A percentile compares a stretch with the other conserved stretches of the same genome.
Evolutionary conservation across 2,888 invertebrate genomes (phyloP).

Genomic region (Tipula lateralis): DNA sequence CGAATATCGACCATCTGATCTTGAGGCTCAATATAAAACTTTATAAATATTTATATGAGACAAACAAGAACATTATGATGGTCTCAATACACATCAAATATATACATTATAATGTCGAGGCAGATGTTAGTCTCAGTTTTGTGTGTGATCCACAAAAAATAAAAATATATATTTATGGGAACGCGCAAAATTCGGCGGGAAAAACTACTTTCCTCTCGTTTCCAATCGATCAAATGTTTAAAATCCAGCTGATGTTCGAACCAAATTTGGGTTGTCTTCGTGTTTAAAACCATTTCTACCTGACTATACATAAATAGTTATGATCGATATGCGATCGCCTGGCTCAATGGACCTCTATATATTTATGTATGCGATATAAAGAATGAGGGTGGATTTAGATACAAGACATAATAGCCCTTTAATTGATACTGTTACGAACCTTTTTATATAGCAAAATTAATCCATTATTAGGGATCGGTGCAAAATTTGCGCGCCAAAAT

Average conservation of each 20-base stretch:
- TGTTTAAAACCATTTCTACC: not conserved
- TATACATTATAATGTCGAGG: not conserved
- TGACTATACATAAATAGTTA: not conserved
- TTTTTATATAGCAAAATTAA: not conserved
- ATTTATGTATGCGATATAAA: too few relatives aligned
- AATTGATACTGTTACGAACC: not conserved
- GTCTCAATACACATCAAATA: not conserved
- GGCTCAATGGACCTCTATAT: not conserved
- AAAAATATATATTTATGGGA: not conserved
- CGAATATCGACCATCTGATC: not conserved
- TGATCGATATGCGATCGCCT: not conserved
- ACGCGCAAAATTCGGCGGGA: conserved; percentile 24
- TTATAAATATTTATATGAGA: not conserved
- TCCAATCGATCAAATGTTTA: not conserved
- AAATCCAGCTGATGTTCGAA: conserved; percentile 15
- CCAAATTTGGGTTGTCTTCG: not conserved
- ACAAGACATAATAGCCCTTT: not conserved
- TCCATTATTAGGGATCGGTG: not conserved
- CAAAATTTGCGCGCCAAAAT: not conserved
- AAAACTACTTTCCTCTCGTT: not conserved
- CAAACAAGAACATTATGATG: not conserved
- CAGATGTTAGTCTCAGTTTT: not conserved
- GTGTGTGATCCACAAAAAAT: not conserved
- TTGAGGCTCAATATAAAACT: not conserved
- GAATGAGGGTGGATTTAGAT: not conserved